Conservation (phyloP, 2,797 vertebrate species). For the Lagocephalus sceleratus region DNA sequence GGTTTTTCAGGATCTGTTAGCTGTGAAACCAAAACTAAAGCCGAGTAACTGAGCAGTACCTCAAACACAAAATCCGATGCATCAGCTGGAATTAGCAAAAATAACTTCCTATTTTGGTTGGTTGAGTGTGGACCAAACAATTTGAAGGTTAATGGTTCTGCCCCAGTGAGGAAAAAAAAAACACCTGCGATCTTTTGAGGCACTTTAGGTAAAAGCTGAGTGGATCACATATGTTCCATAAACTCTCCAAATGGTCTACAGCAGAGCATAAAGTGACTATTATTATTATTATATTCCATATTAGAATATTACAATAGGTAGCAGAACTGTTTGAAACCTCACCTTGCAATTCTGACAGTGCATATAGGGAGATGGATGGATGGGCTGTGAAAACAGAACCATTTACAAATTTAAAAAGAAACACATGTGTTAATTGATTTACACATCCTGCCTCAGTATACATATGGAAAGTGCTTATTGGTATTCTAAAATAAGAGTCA, state of each 20-base stretch:
- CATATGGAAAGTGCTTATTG: no score
- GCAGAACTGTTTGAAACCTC: slow-evolving; percentile 46
- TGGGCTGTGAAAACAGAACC: no score
- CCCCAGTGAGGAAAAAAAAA: slow-evolving; percentile 26
- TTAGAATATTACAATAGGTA: slow-evolving; percentile 25
- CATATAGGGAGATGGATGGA: no score
- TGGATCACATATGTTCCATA: slow-evolving; percentile 17
- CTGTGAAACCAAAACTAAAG: no score
- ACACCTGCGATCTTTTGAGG: slow-evolving; percentile 25
- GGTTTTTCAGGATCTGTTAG: no score
- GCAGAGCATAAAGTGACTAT: slow-evolving; percentile 13
- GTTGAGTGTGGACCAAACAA: slow-evolving; percentile 20
- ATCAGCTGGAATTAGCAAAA: slow-evolving; percentile 31
- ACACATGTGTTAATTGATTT: no score
- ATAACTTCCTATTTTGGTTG: slow-evolving; percentile 16
- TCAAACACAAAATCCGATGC: not conserved
- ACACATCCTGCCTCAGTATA: no score
- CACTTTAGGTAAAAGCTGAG: slow-evolving; percentile 39
- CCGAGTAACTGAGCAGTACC: not conserved
- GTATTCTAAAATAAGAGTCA: no score
- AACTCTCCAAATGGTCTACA: slow-evolving; percentile 6
- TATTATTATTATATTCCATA: slow-evolving; percentile 5
- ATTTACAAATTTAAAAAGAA: no score
- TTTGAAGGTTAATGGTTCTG: slow-evolving; percentile 31
- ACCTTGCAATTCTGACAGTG: slow-evolving; percentile 33